Base-by-base conservation (phyloP, 92 coral and sea anemone species). In the Porites divaricata region DNA sequence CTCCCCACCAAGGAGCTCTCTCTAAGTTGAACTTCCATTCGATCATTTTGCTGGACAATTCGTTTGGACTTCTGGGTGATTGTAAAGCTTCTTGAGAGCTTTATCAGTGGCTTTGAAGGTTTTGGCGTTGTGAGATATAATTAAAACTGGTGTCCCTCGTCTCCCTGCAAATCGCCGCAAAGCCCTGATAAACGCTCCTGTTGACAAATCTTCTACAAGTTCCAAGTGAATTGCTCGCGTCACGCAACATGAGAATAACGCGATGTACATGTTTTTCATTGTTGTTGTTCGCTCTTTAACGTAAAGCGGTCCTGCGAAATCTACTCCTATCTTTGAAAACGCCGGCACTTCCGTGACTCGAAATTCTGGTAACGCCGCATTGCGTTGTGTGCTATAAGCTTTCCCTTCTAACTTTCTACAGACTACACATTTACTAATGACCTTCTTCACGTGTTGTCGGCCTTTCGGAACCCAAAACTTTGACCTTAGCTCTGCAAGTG, bases 401-500 rank as follows among this genome's bases (percentile, higher is more conserved):
- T 49, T 72, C 16, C 81, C 85, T 57, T 35, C 80, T 0, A 58
- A 48, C 54, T 22, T 71, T 66, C 74, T 89, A 54, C 86, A 89
- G 20, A 54, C 70, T 20, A 62, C 67, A 41, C 92, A 89, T 16
- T 35, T 35, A 10, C 76, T 63, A 25, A 91, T 50, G 9, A 83
- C 67, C 50, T 53, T 87, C 64, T 87, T 78, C 0, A 91, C 76
- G 2, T n/a, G 24, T 61, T 91, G 91, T 10, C 89, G 53, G 5
- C 89, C 91, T 52, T 87, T 87, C 22, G 86, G 72, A 8, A 91
- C 85, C 89, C 94, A 91, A 64, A 48, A 91, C 70, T 58, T 88
- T 1, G 89, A 50, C 19, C 89, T 63, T 59, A 91, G 8, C 49
- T 88, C 86, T 11, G 81, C 79, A 69, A 91, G n/a, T n/a, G n/a